Conservation (phyloP, 2,797 vertebrate species). For the Typhlichthys eigenmanni region DNA sequence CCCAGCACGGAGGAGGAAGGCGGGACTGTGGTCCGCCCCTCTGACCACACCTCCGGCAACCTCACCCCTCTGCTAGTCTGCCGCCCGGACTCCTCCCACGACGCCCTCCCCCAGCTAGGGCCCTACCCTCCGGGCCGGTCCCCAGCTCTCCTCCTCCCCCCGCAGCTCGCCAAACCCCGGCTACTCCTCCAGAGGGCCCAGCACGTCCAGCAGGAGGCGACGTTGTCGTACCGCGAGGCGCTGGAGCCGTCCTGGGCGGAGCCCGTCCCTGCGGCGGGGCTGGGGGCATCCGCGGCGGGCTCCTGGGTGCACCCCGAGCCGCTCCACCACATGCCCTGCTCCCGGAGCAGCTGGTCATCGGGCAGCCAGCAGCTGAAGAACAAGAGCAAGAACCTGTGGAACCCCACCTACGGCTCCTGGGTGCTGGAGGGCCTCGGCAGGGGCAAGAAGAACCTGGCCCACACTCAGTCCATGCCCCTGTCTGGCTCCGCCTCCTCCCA, state of each 20-base stretch:
- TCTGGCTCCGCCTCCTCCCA: conserved; percentile 50
- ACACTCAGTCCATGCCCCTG: conserved; percentile 80
- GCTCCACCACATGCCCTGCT: conserved; percentile 63
- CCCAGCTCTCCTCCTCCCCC: conserved; percentile 35
- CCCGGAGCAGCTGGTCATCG: conserved; percentile 74
- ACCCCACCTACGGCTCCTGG: conserved; percentile 92
- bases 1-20: conserved; percentile 82
- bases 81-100: conserved; percentile 69
- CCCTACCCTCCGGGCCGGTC: conserved; percentile 47
- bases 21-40: conserved; percentile 69
- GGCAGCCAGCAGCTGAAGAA: conserved; percentile 85
- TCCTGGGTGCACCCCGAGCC: conserved; percentile 74
- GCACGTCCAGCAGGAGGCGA: conserved; percentile 77
- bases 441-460: conserved; percentile 73
- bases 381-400: conserved; percentile 93
- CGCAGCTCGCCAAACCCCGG: conserved; percentile 69
- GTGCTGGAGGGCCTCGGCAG: conserved; percentile 83
- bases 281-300: conserved; percentile 6
- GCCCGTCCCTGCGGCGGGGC: conserved; percentile 53
- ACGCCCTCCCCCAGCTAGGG: conserved; percentile 55
- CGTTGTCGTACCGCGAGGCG: conserved; percentile 70
- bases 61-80: conserved; percentile 78
- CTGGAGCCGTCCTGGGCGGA: conserved; percentile 76
- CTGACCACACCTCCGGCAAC: conserved; percentile 72
- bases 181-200: conserved; percentile 68